Conservation (phyloP, 1,140 invertebrate species). For the Popillia japonica region DNA sequence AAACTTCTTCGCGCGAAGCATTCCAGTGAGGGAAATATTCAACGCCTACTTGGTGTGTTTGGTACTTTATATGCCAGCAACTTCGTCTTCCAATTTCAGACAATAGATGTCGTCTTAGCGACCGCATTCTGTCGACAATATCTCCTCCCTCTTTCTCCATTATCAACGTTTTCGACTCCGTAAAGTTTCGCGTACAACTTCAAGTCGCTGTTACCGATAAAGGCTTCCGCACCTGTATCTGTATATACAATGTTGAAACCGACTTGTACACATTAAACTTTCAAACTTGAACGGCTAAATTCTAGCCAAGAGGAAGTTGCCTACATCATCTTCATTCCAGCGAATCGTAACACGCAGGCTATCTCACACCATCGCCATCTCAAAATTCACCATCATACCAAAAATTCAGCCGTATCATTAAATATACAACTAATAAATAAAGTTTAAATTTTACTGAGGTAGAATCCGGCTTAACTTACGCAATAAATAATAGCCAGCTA, state of each 20-base stretch:
- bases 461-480: constrained; percentile 17
- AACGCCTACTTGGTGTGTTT: no score
- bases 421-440: constrained; percentile 37
- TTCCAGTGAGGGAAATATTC: background rate
- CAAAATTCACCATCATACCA: background rate
- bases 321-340: background rate
- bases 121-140: constrained; percentile 13
- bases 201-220: constrained; percentile 4
- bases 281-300: constrained; percentile 5
- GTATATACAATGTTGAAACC: background rate
- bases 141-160: background rate
- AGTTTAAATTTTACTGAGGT: constrained; percentile 18
- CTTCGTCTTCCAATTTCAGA: constrained; percentile 1
- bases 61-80: background rate
- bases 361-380: background rate
- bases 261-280: constrained; percentile 25
- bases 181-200: background rate
- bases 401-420: constrained; percentile 20
- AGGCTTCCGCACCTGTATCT: constrained; percentile 20
- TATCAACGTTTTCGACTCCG: constrained; percentile 25
- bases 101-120: constrained; percentile 14
- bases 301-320: background rate
- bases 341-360: background rate
- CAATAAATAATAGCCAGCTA: constrained; percentile 22
- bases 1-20: background rate